Evolutionary conservation across 2,113 vertebrate genomes (phyloP), one percentile per base, ranked within the genome.

Genomic region (Campylorhamphus procurvoides): DNA sequence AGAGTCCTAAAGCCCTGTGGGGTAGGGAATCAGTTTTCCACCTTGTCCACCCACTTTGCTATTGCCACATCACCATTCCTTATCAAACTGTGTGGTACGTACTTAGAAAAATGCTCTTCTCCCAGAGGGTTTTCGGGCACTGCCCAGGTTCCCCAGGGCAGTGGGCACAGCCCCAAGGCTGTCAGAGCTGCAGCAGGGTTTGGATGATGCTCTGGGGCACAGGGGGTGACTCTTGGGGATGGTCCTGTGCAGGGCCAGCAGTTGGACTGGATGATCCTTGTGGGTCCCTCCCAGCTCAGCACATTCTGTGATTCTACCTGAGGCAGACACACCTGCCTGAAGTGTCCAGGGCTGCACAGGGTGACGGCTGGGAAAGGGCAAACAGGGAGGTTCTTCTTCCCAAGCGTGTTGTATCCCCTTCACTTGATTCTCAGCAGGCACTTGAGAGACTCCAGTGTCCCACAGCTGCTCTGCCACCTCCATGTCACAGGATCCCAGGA

Each of bases 401-500:
- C 23, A 23, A 7, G 4, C 14, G 13, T 33, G 13, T 50, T 50
- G 12, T 50, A 64, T 9, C 1, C 18, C 31, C 20, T 35, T 67
- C 37, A 18, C 69, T 71, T 37, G 20, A 22, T 64, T 76, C 76
- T 52, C 27, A 73, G 33, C 2, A 40, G 85, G 15, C 29, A n/a
- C 27, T 60, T 42, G 0, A 2, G 28, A 58, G 44, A 28, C 13
- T 35, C 33, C 29, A 20, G 19, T 8, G 18, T 31, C 35, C 46
- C n/a, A 53, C 7, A 10, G 5, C 35, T 49, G 52, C 66, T 39
- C 53, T 59, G 22, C 33, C 8, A 3, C 18, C 63, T 52, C 39
- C 62, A 13, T 62, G 24, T 14, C 13, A 1, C 4, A 2, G 40
- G 1, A 49, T 25, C 0, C 40, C 47, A 24, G 64, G 5, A 1